Conservation (phyloP, 2,113 vertebrate species). For the Pseudorasbora parva region DNA sequence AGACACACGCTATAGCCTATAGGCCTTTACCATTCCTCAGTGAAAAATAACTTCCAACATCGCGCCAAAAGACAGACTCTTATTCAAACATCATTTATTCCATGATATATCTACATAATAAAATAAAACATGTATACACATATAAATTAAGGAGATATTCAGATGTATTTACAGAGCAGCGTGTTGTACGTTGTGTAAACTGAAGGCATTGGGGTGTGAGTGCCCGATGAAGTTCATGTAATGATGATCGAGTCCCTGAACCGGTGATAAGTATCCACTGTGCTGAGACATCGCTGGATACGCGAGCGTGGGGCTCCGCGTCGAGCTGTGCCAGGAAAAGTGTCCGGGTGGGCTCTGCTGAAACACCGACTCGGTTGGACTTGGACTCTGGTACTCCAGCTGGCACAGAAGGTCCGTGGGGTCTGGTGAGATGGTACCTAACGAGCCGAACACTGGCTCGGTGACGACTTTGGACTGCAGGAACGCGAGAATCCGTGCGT, state of each 20-base stretch:
- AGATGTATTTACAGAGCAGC: slow-evolving; percentile 79
- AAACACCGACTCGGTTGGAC: slow-evolving; percentile 80
- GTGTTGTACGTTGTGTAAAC: slow-evolving; percentile 87
- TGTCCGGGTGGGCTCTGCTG: slow-evolving; percentile 80
- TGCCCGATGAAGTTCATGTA: slow-evolving; percentile 92
- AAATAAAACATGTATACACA: slow-evolving; percentile 49
- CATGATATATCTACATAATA: slow-evolving; percentile 63
- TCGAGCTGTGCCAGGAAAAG: slow-evolving; percentile 85
- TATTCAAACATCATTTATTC: slow-evolving; percentile 65
- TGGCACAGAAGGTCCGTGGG: slow-evolving; percentile 83
- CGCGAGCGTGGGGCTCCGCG: slow-evolving; percentile 80
- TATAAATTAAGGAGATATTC: slow-evolving; percentile 72
- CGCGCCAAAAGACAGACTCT: neutral
- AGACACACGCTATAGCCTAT: too few relatives aligned
- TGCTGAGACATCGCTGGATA: slow-evolving; percentile 86
- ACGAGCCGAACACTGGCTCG: slow-evolving; percentile 83
- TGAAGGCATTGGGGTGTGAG: slow-evolving; percentile 85
- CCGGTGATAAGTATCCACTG: slow-evolving; percentile 84
- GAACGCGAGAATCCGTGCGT: slow-evolving; percentile 94
- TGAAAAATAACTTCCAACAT: neutral
- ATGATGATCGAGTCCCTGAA: slow-evolving; percentile 90
- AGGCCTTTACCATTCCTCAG: too few relatives aligned
- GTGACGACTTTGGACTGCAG: slow-evolving; percentile 90
- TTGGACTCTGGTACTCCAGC: slow-evolving; percentile 82
- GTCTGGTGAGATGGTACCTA: slow-evolving; percentile 76